Evolutionary conservation across 2,113 vertebrate species (phyloP), one percentile per base, ranked within the genome.

Genomic region (Propithecus coquereli): DNA sequence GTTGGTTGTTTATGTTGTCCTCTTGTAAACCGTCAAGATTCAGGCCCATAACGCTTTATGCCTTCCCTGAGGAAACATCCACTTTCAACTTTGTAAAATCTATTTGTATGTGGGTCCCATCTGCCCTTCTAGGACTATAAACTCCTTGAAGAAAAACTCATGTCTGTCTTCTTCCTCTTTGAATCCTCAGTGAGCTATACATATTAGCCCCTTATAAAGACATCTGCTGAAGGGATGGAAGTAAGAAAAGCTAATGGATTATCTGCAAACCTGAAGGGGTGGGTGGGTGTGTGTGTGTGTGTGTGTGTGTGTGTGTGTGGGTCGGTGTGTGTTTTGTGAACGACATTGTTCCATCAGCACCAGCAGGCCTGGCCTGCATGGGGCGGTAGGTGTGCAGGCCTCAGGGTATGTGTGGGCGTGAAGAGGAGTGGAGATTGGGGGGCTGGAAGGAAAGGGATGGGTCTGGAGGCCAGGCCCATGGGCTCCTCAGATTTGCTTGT

Each of bases 11-110:
- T 90, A 90, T 81, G 10, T 45, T 83, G 76, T 73, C 52, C 66
- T 82, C 57, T 57, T 90, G 23, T 76, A 70, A 94, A 94, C 7
- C 34, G 27, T 54, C 71, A 66, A 93, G 83, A 88, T 37, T 40
- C 5, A 3, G 57, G 57, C 23, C 30, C 70, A 22, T 77, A 93
- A 79, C 23, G 79, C 50, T 97, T 94, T 71, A 83, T 70, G 5
- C 43, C 45, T 94, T 70, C 66, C 61, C 82, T 66, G 54, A 37
- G 73, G 61, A 50, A 92, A 82, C 34, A 82, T 82, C 59, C 27
- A 97, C 54, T 90, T 92, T 57, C 34, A 27, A 79, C n/a, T 90
- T 81, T 57, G 25, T 59, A 94, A 97, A 94, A 76, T 93, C 82
- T 57, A 40, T 80, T 80, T 92, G 47, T 57, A 6, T 25, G 13